Evolutionary conservation across 2,113 vertebrate genomes (phyloP).

Genomic region (human (Homo sapiens)): DNA sequence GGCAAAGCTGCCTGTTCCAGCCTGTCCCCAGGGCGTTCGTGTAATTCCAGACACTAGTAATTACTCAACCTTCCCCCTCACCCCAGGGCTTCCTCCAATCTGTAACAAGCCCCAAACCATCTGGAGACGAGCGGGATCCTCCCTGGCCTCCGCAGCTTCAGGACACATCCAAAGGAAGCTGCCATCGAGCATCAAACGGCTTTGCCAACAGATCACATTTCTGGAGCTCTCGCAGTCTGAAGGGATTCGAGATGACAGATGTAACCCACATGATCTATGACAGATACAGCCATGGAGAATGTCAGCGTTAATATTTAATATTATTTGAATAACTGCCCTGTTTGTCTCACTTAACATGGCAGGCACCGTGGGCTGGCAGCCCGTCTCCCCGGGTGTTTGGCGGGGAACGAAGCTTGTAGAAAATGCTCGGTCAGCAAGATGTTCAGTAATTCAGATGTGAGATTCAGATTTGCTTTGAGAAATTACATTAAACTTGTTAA

Average conservation of each 20-base stretch:
- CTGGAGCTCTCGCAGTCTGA: background rate
- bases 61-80: background rate
- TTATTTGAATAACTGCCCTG: slow-evolving; percentile 35
- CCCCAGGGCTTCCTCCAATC: background rate
- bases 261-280: background rate
- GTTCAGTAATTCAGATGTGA: background rate
- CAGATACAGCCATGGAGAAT: background rate
- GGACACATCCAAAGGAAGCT: background rate
- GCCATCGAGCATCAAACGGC: rapidly evolving
- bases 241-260: background rate
- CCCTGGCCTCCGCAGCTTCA: background rate
- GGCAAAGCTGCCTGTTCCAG: background rate
- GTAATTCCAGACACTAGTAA: background rate
- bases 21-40: too few species aligned
- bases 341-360: slow-evolving; percentile 26
- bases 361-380: background rate
- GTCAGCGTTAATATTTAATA: slow-evolving; percentile 54
- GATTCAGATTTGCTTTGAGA: background rate
- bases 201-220: background rate
- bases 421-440: background rate
- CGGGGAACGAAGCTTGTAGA: background rate
- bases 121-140: background rate
- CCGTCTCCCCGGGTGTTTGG: background rate
- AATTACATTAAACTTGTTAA: background rate
- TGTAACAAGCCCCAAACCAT: background rate